phyloP scores from a whole-genome alignment of 2,888 invertebrate genomes.

The Mythimna loreyi region DNA sequence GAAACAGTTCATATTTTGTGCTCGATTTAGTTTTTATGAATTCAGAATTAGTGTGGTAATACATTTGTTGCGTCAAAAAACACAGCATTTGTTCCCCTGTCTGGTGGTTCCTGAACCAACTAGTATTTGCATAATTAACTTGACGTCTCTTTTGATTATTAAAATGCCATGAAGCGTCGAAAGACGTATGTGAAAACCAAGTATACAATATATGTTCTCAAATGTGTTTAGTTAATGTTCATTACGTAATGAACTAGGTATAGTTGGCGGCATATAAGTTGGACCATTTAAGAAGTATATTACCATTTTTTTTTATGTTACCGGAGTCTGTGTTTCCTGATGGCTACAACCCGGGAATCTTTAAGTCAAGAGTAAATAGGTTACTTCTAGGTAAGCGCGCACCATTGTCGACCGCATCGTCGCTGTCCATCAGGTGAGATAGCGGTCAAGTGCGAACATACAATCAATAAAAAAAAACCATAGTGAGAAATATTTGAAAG shows the following conservation, averaged over 20 bases:
- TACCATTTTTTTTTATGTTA: no score
- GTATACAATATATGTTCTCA: not conserved
- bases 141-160: conserved; percentile 38
- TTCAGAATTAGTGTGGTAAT: conserved; percentile 51
- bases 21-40: conserved; percentile 33
- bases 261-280: no score
- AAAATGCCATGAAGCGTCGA: conserved; percentile 36
- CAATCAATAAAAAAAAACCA: no score
- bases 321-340: no score
- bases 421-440: no score
- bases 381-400: no score
- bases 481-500: no score
- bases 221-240: conserved; percentile 7
- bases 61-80: conserved; percentile 56
- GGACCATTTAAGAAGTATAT: no score
- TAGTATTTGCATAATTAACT: conserved; percentile 30
- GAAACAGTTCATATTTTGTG: conserved; percentile 29
- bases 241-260: not conserved
- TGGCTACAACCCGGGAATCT: no score
- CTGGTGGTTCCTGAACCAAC: conserved; percentile 23
- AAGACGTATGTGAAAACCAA: conserved; percentile 13
- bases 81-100: conserved; percentile 31
- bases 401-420: no score
- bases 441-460: no score
- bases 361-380: no score